phyloP scores from a whole-genome alignment of 2,113 vertebrate genomes.

The Callospermophilus lateralis region DNA sequence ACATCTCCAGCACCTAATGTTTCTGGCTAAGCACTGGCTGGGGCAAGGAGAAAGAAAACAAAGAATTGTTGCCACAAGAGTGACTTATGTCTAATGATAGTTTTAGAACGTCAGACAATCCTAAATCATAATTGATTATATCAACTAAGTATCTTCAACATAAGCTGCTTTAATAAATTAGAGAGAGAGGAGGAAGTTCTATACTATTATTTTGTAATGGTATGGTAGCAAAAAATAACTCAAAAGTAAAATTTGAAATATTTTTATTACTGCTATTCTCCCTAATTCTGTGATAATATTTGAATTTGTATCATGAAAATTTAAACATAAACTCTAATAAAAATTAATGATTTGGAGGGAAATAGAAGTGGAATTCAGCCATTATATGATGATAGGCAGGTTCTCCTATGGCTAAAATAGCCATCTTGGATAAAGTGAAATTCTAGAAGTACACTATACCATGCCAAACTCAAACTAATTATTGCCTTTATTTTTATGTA shows the following conservation, averaged over 20 bases:
- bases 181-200: background rate
- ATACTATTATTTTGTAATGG: background rate
- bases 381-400: background rate
- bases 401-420: background rate
- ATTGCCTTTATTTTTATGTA: background rate
- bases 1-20: too few species aligned
- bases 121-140: background rate
- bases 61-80: background rate
- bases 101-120: constrained; percentile 23
- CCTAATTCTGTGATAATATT: background rate
- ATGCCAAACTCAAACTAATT: background rate
- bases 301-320: constrained; percentile 4
- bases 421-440: background rate
- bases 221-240: background rate
- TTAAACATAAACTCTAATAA: background rate
- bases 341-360: background rate
- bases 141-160: constrained; percentile 21
- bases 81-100: background rate
- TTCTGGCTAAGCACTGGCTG: background rate
- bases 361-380: background rate
- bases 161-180: background rate
- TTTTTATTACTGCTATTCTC: background rate
- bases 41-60: background rate
- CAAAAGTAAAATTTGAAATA: background rate
- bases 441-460: background rate